Conservation (phyloP, 1,140 invertebrate species). For the Conopomorpha cramerella region DNA sequence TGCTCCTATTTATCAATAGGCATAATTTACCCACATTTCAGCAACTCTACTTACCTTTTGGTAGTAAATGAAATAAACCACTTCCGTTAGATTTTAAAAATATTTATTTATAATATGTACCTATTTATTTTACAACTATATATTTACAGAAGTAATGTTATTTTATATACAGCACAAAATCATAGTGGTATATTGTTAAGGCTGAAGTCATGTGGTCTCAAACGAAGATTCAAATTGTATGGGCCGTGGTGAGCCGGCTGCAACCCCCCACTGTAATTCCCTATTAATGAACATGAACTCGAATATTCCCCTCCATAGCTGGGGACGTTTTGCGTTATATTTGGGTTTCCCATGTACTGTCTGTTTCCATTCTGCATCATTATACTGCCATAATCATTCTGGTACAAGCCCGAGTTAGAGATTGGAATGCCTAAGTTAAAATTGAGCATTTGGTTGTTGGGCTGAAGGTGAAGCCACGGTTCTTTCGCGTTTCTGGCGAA, state of each 20-base stretch:
- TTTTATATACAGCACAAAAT: too few species aligned
- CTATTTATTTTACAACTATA: too few species aligned
- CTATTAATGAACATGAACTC: slow-evolving; percentile 39
- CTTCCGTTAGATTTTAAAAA: background rate
- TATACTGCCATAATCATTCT: slow-evolving; percentile 45
- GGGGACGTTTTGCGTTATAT: slow-evolving; percentile 30
- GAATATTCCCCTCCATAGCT: slow-evolving; percentile 23
- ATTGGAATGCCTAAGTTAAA: slow-evolving; percentile 45
- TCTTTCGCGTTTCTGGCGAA: slow-evolving; percentile 31
- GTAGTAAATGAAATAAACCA: background rate
- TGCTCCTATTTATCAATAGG: too few species aligned
- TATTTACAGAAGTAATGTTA: too few species aligned
- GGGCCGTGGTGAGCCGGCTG: slow-evolving; percentile 40
- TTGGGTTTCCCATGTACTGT: slow-evolving; percentile 33
- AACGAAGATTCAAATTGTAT: slow-evolving; percentile 52
- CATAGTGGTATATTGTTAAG: slow-evolving; percentile 54
- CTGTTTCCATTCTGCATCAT: slow-evolving; percentile 51
- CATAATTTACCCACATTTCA: too few species aligned
- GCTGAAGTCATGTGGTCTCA: slow-evolving; percentile 52
- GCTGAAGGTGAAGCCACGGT: slow-evolving; percentile 45
- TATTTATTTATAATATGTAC: too few species aligned
- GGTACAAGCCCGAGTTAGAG: slow-evolving; percentile 34
- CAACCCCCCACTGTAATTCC: slow-evolving; percentile 31
- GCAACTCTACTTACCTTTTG: too few species aligned
- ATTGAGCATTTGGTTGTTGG: slow-evolving; percentile 37